A percentile compares a stretch with the other conserved stretches of the same genome.
phyloP scores from a whole-genome alignment of 2,888 invertebrate species.

The Dynastes grantii region DNA sequence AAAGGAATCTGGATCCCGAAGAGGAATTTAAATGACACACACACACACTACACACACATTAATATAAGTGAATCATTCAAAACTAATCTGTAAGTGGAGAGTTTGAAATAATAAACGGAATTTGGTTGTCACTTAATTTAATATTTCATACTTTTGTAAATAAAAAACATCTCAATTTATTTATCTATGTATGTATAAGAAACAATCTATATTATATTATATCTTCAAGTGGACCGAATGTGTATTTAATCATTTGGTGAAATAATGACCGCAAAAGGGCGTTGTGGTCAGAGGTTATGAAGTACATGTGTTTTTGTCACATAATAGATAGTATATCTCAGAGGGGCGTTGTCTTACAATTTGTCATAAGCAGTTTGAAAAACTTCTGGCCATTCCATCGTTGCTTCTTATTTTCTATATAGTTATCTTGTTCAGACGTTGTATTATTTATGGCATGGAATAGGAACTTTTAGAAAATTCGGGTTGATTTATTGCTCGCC shows the following conservation, averaged over 20 bases:
- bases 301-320: conserved; percentile 70
- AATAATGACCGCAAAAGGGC: conserved; percentile 61
- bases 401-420: conserved; percentile 59
- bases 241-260: conserved; percentile 55
- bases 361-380: conserved; percentile 67
- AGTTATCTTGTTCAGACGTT: conserved; percentile 59
- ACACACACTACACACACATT: too few species aligned
- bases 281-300: conserved; percentile 66
- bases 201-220: background rate
- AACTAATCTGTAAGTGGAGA: too few species aligned
- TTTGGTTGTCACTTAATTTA: too few species aligned
- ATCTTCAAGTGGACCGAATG: conserved; percentile 30
- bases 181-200: too few species aligned
- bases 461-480: conserved; percentile 45
- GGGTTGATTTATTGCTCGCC: conserved; percentile 38
- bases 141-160: too few species aligned
- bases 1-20: too few species aligned
- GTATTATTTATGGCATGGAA: conserved; percentile 59
- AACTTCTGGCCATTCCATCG: conserved; percentile 60
- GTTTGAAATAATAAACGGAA: too few species aligned
- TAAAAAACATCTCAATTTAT: too few species aligned
- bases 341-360: conserved; percentile 65
- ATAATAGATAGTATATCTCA: conserved; percentile 70
- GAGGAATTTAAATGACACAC: too few species aligned
- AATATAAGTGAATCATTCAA: too few species aligned